These are phyloP conservation scores for Diaphora mendica DNA, from an alignment of 2,888 invertebrate species.

Conservation along the genomic window DNA sequence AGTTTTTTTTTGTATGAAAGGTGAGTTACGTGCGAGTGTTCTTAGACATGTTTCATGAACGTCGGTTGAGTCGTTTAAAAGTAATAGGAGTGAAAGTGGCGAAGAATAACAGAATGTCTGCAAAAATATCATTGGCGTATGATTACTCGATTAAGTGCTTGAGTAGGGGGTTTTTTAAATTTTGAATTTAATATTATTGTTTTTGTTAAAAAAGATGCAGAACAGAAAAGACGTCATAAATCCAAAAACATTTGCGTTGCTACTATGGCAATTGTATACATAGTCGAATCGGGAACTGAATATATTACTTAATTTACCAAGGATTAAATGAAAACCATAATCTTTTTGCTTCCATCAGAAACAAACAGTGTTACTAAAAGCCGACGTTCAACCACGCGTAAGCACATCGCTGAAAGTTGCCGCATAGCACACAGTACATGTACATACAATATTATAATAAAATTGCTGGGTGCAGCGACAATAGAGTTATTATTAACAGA, in stretches of 20 bases:
- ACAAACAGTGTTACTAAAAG: constrained; percentile 45
- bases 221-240: background rate
- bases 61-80: too few species aligned
- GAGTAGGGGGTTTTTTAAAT: too few species aligned
- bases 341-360: constrained; percentile 20
- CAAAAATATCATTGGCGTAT: too few species aligned
- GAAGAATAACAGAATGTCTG: too few species aligned
- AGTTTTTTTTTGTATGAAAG: too few species aligned
- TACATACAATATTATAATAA: background rate
- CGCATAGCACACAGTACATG: constrained; percentile 43
- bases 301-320: background rate
- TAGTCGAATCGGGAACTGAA: background rate
- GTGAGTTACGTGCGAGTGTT: too few species aligned
- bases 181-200: too few species aligned
- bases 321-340: background rate
- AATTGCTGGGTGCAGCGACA: constrained; percentile 24
- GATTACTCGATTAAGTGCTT: too few species aligned
- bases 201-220: too few species aligned
- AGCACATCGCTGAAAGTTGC: constrained; percentile 48
- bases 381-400: constrained; percentile 36
- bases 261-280: background rate
- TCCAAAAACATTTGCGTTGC: background rate
- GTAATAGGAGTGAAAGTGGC: too few species aligned
- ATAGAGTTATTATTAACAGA: constrained; percentile 39
- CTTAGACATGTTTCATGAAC: too few species aligned